Evolutionary conservation across 2,113 vertebrate species (phyloP).

Genomic region (Galbula dea): DNA sequence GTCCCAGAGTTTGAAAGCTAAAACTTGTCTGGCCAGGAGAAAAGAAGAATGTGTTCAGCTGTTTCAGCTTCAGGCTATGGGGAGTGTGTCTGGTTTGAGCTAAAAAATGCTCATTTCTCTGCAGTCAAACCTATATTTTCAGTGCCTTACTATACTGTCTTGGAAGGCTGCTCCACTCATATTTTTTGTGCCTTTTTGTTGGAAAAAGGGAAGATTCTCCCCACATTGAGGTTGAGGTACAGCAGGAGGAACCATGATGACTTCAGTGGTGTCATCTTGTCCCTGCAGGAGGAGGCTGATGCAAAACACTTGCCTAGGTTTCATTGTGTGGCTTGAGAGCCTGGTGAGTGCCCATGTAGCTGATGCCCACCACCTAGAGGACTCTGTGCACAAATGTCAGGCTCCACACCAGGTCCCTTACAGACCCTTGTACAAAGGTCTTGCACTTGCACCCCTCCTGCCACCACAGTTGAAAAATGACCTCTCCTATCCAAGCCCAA

Average conservation of each 20-base stretch:
- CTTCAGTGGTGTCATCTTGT: neutral
- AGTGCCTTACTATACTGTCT: neutral
- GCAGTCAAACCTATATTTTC: neutral
- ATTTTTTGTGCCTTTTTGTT: neutral
- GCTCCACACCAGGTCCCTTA: neutral
- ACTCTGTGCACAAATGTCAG: neutral
- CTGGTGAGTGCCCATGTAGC: accelerated
- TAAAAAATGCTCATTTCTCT: neutral
- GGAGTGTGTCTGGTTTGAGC: neutral
- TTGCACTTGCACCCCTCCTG: neutral
- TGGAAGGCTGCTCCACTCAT: neutral
- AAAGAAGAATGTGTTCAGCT: neutral
- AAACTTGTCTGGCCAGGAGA: neutral
- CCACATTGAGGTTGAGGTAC: neutral
- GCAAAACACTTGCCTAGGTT: neutral
- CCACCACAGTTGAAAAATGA: neutral
- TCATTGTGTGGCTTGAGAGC: neutral
- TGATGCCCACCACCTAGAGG: neutral
- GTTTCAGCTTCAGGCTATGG: neutral
- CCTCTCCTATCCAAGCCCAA: neutral
- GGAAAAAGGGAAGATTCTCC: neutral
- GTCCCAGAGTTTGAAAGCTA: neutral
- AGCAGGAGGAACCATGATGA: neutral
- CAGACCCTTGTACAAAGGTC: neutral
- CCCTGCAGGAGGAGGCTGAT: neutral